Evolutionary conservation across 2,888 invertebrate species (phyloP), one percentile per base, ranked within the genome.

Genomic region (Ellobium chinense): DNA sequence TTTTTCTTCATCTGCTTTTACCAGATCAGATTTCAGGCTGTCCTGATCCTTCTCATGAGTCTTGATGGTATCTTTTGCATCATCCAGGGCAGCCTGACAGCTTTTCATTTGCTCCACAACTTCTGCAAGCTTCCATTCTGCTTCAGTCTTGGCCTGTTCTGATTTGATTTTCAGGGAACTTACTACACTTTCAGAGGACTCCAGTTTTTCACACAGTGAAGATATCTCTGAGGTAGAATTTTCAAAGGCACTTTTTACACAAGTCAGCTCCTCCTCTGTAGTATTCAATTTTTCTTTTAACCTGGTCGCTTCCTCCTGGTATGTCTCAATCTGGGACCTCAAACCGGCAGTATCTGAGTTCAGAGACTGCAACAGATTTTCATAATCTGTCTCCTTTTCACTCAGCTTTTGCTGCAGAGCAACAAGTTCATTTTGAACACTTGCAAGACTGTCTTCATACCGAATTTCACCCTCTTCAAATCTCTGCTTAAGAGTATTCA

Each of bases 11-110:
- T 54, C 70, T 31, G 34, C 83, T 66, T 29, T 79, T 66, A 56
- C 78, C 70, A 82, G 72, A 79, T n/a, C 73, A 76, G 56, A 81
- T 77, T 46, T 78, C 24, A 78, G 81, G 65, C 21, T 82, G 65
- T 72, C 62, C 0, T 39, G 34, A 62, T 81, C 83, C 24, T 68
- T n/a, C 56, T 70, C 76, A 24, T 34, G 65, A 36, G n/a, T 36
- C 36, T 68, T 60, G 56, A 21, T 39, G 34, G 34, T 36, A 54
- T 31, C 54, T 36, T 73, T 54, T 2, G 56, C 37, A 4, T n/a
- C 37, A 18, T 37, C 36, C 31, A 60, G 46, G 21, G 56, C 34
- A 9, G 63, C 62, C 24, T 62, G 37, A 54, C 2, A 29, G 27
- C 37, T 21, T 54, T 58, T 24, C 12, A 77, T 66, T 60, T 79